These are phyloP conservation scores for Endotricha flammealis DNA, from an alignment of 2,888 invertebrate genomes.

Conservation along the genomic window DNA sequence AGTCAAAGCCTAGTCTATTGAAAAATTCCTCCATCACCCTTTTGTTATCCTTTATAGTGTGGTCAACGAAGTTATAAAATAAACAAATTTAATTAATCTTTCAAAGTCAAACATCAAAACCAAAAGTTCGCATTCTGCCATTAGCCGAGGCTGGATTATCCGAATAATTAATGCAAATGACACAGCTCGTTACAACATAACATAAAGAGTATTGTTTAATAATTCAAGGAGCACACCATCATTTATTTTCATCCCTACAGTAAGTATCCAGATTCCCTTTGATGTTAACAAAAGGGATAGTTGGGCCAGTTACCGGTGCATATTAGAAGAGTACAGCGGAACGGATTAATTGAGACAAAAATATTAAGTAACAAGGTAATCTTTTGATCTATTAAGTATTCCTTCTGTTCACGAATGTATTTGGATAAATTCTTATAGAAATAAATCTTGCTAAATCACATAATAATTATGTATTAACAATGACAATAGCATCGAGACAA, in stretches of 20 bases:
- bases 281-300: constrained; percentile 52
- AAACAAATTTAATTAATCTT: background rate
- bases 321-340: background rate
- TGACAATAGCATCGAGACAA: too few relatives aligned
- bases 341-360: background rate
- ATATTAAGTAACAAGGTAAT: too few relatives aligned
- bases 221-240: constrained; percentile 43
- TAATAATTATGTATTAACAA: too few relatives aligned
- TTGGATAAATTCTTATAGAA: too few relatives aligned
- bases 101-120: background rate
- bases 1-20: too few relatives aligned
- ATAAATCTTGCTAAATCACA: too few relatives aligned
- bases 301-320: constrained; percentile 16
- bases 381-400: too few relatives aligned
- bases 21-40: too few relatives aligned
- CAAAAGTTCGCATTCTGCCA: background rate
- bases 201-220: constrained; percentile 31
- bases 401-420: too few relatives aligned
- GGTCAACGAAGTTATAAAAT: too few relatives aligned
- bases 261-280: constrained; percentile 44
- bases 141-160: background rate
- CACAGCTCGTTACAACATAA: constrained; percentile 2
- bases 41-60: too few relatives aligned
- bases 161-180: background rate
- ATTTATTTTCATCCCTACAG: constrained; percentile 39